phyloP scores from a whole-genome alignment of 2,888 invertebrate genomes.

The Masnerella sp. region DNA sequence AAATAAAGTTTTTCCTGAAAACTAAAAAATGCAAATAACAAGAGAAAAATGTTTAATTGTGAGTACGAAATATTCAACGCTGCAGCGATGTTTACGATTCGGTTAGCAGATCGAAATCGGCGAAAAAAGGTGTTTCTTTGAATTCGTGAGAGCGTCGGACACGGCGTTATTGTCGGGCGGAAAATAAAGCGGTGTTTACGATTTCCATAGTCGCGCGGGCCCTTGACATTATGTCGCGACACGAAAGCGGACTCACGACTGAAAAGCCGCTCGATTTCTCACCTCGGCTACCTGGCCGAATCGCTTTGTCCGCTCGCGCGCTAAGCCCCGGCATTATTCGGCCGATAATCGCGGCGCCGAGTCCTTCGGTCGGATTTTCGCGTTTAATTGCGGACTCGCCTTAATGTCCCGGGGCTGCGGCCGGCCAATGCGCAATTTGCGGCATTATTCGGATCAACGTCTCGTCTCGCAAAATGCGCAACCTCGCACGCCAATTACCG shows the following conservation, averaged over 20 bases:
- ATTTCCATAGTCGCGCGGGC: conserved; percentile 48
- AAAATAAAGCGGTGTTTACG: conserved; percentile 43
- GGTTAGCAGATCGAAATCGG: conserved; percentile 43
- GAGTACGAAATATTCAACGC: no score
- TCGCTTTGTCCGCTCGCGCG: conserved; percentile 60
- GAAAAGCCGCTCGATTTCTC: conserved; percentile 38
- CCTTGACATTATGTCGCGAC: conserved; percentile 56
- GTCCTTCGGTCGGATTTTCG: conserved; percentile 42
- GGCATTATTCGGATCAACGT: conserved; percentile 39
- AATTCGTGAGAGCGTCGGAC: conserved; percentile 42
- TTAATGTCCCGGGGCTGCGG: conserved; percentile 21
- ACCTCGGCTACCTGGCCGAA: conserved; percentile 15
- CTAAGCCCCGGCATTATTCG: conserved; percentile 58
- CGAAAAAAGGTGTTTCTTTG: conserved; percentile 23
- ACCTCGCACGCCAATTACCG: no score
- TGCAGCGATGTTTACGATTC: conserved; percentile 42
- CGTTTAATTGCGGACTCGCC: conserved; percentile 44
- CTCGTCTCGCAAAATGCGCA: conserved; percentile 30
- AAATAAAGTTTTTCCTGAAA: no score
- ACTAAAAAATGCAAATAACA: no score
- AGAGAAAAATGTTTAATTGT: no score
- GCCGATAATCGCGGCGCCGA: conserved; percentile 10
- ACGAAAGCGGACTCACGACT: conserved; percentile 51
- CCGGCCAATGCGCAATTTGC: conserved; percentile 39
- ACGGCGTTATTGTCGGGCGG: conserved; percentile 37